These are phyloP conservation scores for Chalcosyrphus nemorum DNA, from an alignment of 2,888 invertebrate genomes.

Conservation along the genomic window DNA sequence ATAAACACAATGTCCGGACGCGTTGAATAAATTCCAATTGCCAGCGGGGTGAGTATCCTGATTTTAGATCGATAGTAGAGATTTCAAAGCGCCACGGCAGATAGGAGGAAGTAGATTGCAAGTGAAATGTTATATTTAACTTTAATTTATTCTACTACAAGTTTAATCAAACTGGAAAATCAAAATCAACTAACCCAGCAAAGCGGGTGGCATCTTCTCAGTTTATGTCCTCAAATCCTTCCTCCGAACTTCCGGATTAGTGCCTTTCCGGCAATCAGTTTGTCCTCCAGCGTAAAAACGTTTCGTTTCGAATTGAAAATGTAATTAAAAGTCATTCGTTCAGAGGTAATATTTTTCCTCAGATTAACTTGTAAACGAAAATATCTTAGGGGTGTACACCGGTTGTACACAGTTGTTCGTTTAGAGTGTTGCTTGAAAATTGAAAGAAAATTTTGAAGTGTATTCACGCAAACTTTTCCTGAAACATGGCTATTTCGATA, in stretches of 20 bases:
- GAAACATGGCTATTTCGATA: too few species aligned
- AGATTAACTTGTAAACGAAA: slow-evolving; percentile 66
- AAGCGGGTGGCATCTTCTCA: not conserved
- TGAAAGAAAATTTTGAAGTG: too few species aligned
- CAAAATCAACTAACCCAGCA: slow-evolving; percentile 2
- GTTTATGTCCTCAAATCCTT: not conserved
- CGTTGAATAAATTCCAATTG: not conserved
- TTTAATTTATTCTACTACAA: not conserved
- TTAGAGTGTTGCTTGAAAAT: not conserved
- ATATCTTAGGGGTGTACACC: not conserved
- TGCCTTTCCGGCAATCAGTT: slow-evolving; percentile 19
- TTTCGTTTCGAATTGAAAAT: slow-evolving; percentile 57
- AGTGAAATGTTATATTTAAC: not conserved
- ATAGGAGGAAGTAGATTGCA: not conserved
- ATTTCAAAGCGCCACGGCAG: not conserved
- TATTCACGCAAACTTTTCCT: too few species aligned
- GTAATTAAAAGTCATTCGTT: slow-evolving; percentile 73
- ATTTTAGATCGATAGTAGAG: slow-evolving; percentile 3
- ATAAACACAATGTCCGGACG: slow-evolving; percentile 27
- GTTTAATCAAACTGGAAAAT: slow-evolving; percentile 14
- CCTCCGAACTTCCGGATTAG: not conserved
- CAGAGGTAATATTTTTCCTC: slow-evolving; percentile 66
- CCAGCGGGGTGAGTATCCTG: not conserved
- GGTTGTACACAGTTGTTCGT: not conserved
- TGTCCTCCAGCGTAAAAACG: slow-evolving; percentile 7